Base-by-base conservation (phyloP, 2,888 invertebrate genomes). In the Eustalomyia histrio region DNA sequence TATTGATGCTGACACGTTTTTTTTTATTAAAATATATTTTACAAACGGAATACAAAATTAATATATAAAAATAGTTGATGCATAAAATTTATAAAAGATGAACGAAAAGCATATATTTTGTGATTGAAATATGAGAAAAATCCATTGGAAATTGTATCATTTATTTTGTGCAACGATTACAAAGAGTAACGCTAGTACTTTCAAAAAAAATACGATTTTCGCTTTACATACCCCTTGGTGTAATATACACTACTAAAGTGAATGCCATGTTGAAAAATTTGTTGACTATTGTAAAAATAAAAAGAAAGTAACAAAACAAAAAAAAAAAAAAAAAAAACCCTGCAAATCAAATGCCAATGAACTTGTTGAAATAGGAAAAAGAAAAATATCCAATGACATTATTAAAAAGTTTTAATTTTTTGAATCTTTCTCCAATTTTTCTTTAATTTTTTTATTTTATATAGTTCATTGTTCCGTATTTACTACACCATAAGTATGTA, bases 401-500 rank as follows among this genome's bases (percentile, higher is more conserved):
- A 33, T 24, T 71, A 68, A 57, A 43, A 5, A 43, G 53, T 67
- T 65, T 67, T 16, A 18, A 12, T 50, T 60, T 67, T 60, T 67
- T 10, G 35, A 68, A 52, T 55, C 47, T 47, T 39, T 8, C 53
- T 21, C 18, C 18, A 17, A 16, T 6, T 29, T 57, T 29, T 29
- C 33, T 29, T 57, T 57, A n/a, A 1, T n/a, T 29, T 24, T 17
- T 24, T 29, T 63, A 14, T 35, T 55, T 29, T 39, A 17, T 33
- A 29, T 57, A 75, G 76, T 78, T 81, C 74, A 60, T 78, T 78
- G 74, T 81, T 81, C 81, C 78, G 74, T 75, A 78, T 81, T 78
- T 65, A 74, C 76, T 60, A 78, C 76, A 76, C 55, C 81, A 71
- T 81, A 74, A 81, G 78, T 39, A 39, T 39, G 39, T 81, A 78